Evolutionary conservation across 2,888 invertebrate genomes (phyloP).

Genomic region (Girardia tigrina): DNA sequence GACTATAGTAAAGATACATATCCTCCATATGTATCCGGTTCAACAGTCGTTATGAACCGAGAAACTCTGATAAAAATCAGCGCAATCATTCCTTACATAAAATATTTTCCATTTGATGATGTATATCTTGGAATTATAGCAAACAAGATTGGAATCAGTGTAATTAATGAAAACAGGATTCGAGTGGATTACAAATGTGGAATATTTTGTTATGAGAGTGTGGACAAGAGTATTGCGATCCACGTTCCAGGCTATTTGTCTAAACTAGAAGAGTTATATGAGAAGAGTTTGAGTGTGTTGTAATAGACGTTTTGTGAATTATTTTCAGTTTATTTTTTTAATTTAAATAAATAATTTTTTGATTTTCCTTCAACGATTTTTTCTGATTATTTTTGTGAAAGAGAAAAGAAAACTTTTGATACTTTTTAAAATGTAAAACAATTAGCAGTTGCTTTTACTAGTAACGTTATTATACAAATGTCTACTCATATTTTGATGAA

Average conservation of each 20-base stretch:
- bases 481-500: no score
- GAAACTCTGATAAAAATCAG: neutral
- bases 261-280: neutral
- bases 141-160: neutral
- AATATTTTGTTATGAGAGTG: neutral
- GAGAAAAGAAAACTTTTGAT: no score
- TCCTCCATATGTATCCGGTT: neutral
- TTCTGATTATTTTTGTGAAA: no score
- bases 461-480: no score
- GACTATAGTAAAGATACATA: neutral
- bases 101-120: slow-evolving; percentile 19
- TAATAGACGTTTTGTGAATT: no score
- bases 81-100: neutral
- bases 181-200: neutral
- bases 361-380: no score
- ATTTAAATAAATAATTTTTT: no score
- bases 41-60: neutral
- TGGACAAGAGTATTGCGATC: neutral
- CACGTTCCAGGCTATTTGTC: neutral
- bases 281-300: no score
- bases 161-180: neutral
- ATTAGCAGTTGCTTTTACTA: no score
- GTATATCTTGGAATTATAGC: neutral
- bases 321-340: no score
- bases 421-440: no score